Conservation (phyloP, 2,797 vertebrate genomes). For the Macroramphosus scolopax region DNA sequence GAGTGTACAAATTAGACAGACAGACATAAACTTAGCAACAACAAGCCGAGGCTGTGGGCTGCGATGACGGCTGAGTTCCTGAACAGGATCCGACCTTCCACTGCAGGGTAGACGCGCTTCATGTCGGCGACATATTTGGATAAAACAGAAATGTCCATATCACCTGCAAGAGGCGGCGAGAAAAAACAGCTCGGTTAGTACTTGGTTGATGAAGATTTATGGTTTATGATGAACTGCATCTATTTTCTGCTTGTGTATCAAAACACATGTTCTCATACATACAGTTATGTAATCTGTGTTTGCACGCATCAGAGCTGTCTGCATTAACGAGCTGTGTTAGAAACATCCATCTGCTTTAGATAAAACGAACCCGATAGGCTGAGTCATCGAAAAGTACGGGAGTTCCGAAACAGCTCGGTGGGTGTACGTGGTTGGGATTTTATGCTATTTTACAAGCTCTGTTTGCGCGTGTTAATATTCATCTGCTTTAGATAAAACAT, state of each 20-base stretch:
- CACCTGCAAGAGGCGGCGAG: conserved; percentile 68
- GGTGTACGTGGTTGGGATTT: not conserved
- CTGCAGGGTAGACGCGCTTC: conserved; percentile 80
- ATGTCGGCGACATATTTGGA: conserved; percentile 82
- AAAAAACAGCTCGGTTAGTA: not conserved
- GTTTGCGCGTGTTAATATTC: too few relatives aligned
- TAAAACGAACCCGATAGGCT: too few relatives aligned
- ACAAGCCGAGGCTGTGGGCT: conserved; percentile 19
- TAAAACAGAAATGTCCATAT: conserved; percentile 80
- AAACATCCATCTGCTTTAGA: too few relatives aligned
- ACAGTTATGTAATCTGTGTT: not conserved
- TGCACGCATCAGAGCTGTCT: not conserved
- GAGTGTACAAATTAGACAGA: conserved; percentile 25
- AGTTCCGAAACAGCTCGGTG: too few relatives aligned
- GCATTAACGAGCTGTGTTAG: too few relatives aligned
- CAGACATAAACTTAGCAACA: conserved; percentile 49
- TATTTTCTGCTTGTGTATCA: not conserved
- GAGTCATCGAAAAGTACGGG: too few relatives aligned
- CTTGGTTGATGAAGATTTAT: too few relatives aligned
- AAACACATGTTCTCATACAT: not conserved
- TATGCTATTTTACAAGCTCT: too few relatives aligned
- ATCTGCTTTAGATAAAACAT: too few relatives aligned
- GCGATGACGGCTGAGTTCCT: conserved; percentile 51
- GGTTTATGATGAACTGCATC: too few relatives aligned
- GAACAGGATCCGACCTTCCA: conserved; percentile 87